phyloP scores from a whole-genome alignment of 2,797 vertebrate genomes.

The Peromyscus nudipes region DNA sequence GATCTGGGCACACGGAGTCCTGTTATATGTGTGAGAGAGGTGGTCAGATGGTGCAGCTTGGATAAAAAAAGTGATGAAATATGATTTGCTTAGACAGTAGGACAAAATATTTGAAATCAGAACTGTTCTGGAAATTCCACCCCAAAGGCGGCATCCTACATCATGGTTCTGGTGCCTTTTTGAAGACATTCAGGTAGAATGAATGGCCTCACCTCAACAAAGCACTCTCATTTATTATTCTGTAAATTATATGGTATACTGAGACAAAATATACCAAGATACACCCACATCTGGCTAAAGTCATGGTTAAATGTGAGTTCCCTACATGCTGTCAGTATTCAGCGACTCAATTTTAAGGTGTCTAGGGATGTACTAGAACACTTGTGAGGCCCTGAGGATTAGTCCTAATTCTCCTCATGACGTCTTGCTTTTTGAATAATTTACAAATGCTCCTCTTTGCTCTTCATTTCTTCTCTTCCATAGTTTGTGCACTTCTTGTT shows the following conservation, averaged over 20 bases:
- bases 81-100: not conserved
- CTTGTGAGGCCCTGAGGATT: not conserved
- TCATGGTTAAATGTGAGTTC: not conserved
- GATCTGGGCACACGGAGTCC: not conserved
- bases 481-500: conserved; percentile 2
- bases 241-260: not conserved
- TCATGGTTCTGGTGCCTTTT: not conserved
- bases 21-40: not conserved
- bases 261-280: not conserved
- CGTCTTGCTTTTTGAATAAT: not conserved
- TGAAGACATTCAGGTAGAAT: not conserved
- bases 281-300: not conserved
- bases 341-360: not conserved
- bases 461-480: conserved; percentile 22
- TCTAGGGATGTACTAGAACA: not conserved
- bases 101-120: conserved; percentile 66
- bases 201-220: not conserved
- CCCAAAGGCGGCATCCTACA: not conserved
- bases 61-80: not conserved
- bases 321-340: not conserved
- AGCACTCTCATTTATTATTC: not conserved
- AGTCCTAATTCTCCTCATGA: no score
- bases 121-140: conserved; percentile 66
- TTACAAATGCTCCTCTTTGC: not conserved
- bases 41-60: not conserved